Evolutionary conservation across 30 jellyfish, hydroid and myxozoan genomes (phyloP).

Genomic region (Chrysaora quinquecirrha): DNA sequence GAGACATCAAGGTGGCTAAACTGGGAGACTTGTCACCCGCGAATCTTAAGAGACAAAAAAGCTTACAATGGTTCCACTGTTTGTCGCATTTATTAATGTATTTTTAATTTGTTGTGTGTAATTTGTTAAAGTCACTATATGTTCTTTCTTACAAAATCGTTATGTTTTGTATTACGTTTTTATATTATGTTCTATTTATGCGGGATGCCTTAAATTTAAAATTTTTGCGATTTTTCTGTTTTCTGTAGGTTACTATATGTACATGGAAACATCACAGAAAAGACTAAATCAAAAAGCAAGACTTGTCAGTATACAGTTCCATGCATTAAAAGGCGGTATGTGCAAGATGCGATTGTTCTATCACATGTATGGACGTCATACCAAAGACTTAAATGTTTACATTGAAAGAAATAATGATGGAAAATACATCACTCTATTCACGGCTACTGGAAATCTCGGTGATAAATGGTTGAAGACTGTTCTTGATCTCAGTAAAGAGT

Average conservation of each 20-base stretch:
- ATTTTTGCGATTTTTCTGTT: no score
- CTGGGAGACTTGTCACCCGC: no score
- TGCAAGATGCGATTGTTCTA: constrained; percentile 90
- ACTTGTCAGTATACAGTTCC: constrained; percentile 80
- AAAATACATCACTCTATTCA: constrained; percentile 29
- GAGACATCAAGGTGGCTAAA: no score
- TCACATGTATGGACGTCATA: constrained; percentile 93
- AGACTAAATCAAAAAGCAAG: constrained; percentile 84
- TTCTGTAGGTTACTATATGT: constrained; percentile 96
- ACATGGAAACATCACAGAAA: constrained; percentile 82
- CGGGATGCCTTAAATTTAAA: no score
- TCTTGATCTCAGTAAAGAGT: constrained; percentile 79
- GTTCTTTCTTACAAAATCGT: no score
- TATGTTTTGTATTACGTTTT: no score
- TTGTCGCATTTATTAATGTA: no score
- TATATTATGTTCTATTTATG: no score
- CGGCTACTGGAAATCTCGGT: constrained; percentile 86
- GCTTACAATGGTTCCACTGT: no score
- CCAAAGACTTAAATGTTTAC: constrained; percentile 82
- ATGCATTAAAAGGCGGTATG: constrained; percentile 77
- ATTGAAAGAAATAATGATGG: constrained; percentile 53
- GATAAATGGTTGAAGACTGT: constrained; percentile 83
- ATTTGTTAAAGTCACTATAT: no score
- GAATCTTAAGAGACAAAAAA: no score
- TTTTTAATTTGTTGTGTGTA: no score